Base-by-base conservation (phyloP, 2,888 invertebrate species). In the Adelognathus sp. region DNA sequence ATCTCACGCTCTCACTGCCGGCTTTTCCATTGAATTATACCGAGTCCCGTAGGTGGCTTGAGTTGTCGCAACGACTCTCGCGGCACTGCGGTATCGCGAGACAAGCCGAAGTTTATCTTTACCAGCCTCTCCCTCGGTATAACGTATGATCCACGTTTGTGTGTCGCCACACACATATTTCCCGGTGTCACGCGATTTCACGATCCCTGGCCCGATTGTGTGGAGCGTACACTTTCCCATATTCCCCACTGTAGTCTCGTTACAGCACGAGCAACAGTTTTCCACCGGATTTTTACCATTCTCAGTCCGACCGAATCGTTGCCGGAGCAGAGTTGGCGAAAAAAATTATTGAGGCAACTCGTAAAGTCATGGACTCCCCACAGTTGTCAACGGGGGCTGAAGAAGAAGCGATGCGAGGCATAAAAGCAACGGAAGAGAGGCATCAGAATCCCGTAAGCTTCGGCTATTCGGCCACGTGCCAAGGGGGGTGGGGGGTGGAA, bases 401-500 rank as follows among this genome's bases (percentile, higher is more conserved):
- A 50, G n/a, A n/a, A n/a, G n/a, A n/a, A n/a, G n/a, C n/a, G n/a
- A n/a, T n/a, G n/a, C 67, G 64, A 72, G 79, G 79, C 79, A 81
- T 81, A 79, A 77, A 81, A 83, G 82, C 79, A 83, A 79, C 80
- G 81, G 81, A 82, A 82, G 83, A 78, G 85, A 84, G 84, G 82
- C 81, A 83, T 83, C 81, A 83, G 83, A 84, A 87, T 84, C 83
- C 80, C 84, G 85, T 83, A 85, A 85, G 83, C 82, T 85, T 82
- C 83, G n/a, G 87, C 86, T 80, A 88, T 89, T 89, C 90, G 90
- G 90, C 89, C 81, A 70, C 39, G 82, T 87, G 90, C 89, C 90
- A 90, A 87, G 79, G 82, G 80, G 82, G n/a, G n/a, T n/a, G n/a
- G n/a, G n/a, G n/a, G n/a, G n/a, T n/a, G n/a, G 80, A 82, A 84